These are phyloP conservation scores for Astropecten irregularis DNA, from an alignment of 53 echinoderm and acorn worm species.

Conservation along the genomic window DNA sequence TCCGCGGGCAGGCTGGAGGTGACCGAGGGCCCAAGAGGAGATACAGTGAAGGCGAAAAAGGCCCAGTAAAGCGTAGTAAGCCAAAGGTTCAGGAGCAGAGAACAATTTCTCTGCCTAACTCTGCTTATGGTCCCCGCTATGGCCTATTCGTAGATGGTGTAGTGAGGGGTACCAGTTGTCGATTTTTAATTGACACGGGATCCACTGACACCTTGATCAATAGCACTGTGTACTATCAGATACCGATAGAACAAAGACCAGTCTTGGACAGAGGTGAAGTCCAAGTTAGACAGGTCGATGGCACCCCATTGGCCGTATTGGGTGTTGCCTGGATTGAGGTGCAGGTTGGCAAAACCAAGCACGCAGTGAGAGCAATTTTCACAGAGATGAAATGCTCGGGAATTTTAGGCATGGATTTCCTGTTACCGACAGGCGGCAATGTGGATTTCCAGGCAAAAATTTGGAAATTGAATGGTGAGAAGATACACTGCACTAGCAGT, in stretches of 20 bases:
- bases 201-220: slow-evolving; percentile 50
- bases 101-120: neutral
- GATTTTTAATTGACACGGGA: slow-evolving; percentile 59
- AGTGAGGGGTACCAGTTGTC: no score
- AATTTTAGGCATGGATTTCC: slow-evolving; percentile 37
- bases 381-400: slow-evolving; percentile 46
- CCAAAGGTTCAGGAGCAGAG: neutral
- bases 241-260: slow-evolving; percentile 30
- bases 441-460: slow-evolving; percentile 8
- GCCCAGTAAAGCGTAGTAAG: neutral
- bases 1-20: neutral
- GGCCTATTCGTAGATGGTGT: no score
- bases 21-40: neutral
- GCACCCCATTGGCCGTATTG: no score
- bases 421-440: slow-evolving; percentile 2
- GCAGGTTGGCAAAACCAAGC: slow-evolving; percentile 14
- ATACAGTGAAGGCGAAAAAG: neutral
- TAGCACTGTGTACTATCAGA: slow-evolving; percentile 15
- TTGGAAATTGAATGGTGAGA: slow-evolving; percentile 15
- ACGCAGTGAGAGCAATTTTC: slow-evolving; percentile 33
- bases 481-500: neutral
- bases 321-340: slow-evolving; percentile 52
- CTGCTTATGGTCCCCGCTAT: neutral
- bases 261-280: neutral
- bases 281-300: no score